Conservation (phyloP, 1,140 invertebrate genomes). For the Penaeus japonicus region DNA sequence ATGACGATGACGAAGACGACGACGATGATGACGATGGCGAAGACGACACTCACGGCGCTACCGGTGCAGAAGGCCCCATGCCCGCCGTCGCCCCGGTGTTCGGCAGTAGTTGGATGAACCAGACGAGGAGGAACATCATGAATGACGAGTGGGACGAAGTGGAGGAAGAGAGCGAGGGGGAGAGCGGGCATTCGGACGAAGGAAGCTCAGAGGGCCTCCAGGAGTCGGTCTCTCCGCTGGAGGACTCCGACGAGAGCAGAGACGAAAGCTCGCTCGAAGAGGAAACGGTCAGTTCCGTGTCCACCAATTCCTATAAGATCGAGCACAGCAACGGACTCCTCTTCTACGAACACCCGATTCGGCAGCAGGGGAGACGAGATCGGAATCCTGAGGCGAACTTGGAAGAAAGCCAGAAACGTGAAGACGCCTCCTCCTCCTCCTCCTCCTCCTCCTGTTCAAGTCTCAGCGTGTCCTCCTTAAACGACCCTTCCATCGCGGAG, state of each 20-base stretch:
- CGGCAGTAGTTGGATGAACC: slow-evolving; percentile 35
- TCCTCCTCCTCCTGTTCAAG: background rate
- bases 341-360: too few species aligned
- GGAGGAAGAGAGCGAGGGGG: slow-evolving; percentile 24
- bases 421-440: too few species aligned
- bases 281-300: background rate
- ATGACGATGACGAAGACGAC: too few species aligned
- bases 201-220: background rate
- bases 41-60: too few species aligned
- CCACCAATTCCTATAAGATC: background rate
- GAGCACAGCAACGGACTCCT: too few species aligned
- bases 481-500: background rate
- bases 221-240: background rate
- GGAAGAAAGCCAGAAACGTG: background rate
- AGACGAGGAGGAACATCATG: slow-evolving; percentile 25
- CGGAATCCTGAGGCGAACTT: too few species aligned
- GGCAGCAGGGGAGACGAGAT: too few species aligned
- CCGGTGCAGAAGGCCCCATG: background rate
- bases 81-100: background rate
- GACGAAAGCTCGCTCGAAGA: background rate
- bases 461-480: background rate
- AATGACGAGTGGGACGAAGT: slow-evolving; percentile 15
- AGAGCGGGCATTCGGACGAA: background rate
- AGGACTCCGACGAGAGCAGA: background rate
- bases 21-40: too few species aligned